phyloP scores from a whole-genome alignment of 1,140 invertebrate species.

The Euglossa dilemma region DNA sequence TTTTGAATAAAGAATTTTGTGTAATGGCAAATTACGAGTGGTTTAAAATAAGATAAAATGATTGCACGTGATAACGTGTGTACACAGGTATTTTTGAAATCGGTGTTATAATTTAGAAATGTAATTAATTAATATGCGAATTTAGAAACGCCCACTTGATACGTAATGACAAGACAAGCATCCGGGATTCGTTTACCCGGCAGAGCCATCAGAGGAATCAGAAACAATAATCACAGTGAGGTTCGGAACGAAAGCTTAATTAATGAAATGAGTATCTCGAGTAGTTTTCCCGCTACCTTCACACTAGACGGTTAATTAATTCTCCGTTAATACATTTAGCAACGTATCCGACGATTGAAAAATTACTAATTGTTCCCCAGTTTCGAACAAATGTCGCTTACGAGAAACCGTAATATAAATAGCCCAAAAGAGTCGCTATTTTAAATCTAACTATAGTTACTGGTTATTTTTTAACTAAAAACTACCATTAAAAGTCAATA shows the following conservation, averaged over 20 bases:
- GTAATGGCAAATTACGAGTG: too few species aligned
- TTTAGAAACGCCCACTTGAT: neutral
- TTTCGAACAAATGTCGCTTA: neutral
- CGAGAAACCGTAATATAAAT: too few species aligned
- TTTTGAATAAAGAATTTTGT: too few species aligned
- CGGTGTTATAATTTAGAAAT: neutral
- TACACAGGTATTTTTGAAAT: neutral
- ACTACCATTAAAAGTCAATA: too few species aligned
- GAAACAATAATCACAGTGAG: conserved; percentile 11
- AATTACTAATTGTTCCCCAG: neutral
- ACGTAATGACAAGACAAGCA: neutral
- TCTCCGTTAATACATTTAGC: neutral
- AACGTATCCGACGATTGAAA: neutral
- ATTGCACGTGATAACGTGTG: too few species aligned
- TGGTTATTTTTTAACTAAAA: too few species aligned
- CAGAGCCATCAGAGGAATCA: conserved; percentile 5
- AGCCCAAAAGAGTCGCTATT: too few species aligned
- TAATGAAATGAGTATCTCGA: conserved; percentile 24
- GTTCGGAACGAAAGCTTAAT: conserved; percentile 29
- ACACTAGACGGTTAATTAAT: conserved; percentile 5
- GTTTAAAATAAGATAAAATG: too few species aligned
- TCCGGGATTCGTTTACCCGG: neutral
- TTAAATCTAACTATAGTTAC: too few species aligned
- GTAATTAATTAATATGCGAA: neutral
- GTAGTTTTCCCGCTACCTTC: neutral